Base-by-base conservation (phyloP, 2,888 invertebrate species). In the Dexiosoma caninum region DNA sequence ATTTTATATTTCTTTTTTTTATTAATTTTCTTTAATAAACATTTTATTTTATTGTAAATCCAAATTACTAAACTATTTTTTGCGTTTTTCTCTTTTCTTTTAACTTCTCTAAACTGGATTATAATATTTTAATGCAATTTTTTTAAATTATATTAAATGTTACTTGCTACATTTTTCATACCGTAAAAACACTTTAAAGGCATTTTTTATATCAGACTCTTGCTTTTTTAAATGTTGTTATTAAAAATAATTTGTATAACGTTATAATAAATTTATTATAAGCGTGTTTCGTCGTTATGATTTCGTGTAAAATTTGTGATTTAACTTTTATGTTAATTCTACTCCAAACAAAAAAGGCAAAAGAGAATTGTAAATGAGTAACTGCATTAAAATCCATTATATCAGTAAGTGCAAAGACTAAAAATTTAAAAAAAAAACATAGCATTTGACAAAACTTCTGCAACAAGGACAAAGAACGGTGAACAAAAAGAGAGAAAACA, bases 151-250 rank as follows among this genome's bases (percentile, higher is more conserved):
- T 84, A 83, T 84, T 75, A 49, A 64, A 62, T 78, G 32, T 55
- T 79, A 79, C 62, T 69, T 76, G 64, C 60, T 79, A 71, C 40
- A 66, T 64, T 64, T 70, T 79, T 76, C 74, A 77, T 77, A 82
- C 77, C 80, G 69, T 81, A 87, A 87, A 87, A 88, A 85, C 85
- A 86, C 83, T 86, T 87, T 85, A 74, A 88, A 88, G 88, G 88
- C 89, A 88, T 87, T 88, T 88, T 77, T 85, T 84, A 88, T 88
- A 85, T 88, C 88, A 88, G 88, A 88, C 88, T 88, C 81, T 88
- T 87, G 84, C 85, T 85, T 82, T 74, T 74, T 64, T 46, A 27
- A 55, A 57, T 67, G 30, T 74, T 76, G 27, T 72, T 23, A 32
- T 62, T 70, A 69, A 60, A n/a, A 69, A 67, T 78, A 37, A 67